Conservation (phyloP, 2,888 invertebrate genomes). For the Drosophila merina region DNA sequence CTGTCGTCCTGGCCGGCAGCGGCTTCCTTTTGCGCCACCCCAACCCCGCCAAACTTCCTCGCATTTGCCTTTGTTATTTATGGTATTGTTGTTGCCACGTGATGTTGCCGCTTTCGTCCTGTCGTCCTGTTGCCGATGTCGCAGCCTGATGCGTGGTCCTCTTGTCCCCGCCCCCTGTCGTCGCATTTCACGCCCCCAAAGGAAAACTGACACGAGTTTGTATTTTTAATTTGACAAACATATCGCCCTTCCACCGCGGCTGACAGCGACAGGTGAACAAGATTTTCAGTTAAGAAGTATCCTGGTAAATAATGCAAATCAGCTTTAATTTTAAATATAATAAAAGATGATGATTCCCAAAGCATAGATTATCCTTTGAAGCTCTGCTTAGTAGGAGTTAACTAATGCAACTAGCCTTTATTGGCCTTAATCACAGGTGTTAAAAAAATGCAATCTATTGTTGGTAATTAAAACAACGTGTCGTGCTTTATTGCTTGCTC, state of each 20-base stretch:
- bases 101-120: conserved; percentile 29
- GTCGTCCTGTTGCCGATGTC: conserved; percentile 26
- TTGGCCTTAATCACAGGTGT: not conserved
- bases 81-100: conserved; percentile 65
- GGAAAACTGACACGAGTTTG: conserved; percentile 31
- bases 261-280: conserved; percentile 55
- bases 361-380: too few species aligned
- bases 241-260: conserved; percentile 38
- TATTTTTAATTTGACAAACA: conserved; percentile 65
- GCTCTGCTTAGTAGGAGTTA: too few species aligned
- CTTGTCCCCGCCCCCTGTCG: conserved; percentile 46
- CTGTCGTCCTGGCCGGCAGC: conserved; percentile 46
- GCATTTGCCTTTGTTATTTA: conserved; percentile 76
- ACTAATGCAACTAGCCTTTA: not conserved
- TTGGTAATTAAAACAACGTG: conserved; percentile 27
- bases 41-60: conserved; percentile 22
- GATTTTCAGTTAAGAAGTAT: not conserved
- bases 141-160: conserved; percentile 61
- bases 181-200: conserved; percentile 35
- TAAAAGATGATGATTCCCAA: too few species aligned
- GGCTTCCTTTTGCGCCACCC: conserved; percentile 5
- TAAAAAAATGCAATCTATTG: not conserved
- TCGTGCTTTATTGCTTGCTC: conserved; percentile 28
- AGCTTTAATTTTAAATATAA: not conserved
- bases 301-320: not conserved